phyloP scores from a whole-genome alignment of 2,888 invertebrate species.

The Venustoraphidia nigricollis region DNA sequence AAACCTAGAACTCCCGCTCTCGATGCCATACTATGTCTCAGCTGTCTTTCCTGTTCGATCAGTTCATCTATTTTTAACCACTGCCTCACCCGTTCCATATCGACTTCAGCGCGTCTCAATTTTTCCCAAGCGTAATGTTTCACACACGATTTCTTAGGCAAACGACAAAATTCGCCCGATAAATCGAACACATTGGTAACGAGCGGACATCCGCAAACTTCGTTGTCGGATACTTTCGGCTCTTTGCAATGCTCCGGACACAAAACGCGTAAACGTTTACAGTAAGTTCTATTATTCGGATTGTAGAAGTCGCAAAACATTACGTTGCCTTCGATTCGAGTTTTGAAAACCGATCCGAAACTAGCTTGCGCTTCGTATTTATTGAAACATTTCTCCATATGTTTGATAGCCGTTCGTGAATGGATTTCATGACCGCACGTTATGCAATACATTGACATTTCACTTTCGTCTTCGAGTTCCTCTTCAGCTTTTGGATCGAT shows the following conservation, averaged over 20 bases:
- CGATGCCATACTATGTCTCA: constrained; percentile 53
- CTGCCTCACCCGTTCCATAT: constrained; percentile 81
- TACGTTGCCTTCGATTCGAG: constrained; percentile 82
- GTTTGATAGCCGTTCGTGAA: constrained; percentile 79
- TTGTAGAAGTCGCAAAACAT: constrained; percentile 98
- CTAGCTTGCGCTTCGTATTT: constrained; percentile 97
- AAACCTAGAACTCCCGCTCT: constrained; percentile 85
- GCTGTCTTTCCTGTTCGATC: constrained; percentile 82
- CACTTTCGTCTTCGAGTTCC: constrained; percentile 49
- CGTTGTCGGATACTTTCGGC: constrained; percentile 69
- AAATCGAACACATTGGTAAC: constrained; percentile 70
- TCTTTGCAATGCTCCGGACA: constrained; percentile 98
- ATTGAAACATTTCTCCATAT: constrained; percentile 96
- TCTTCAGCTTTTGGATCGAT: constrained; percentile 46
- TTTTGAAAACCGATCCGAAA: constrained; percentile 89
- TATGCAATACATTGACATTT: constrained; percentile 83
- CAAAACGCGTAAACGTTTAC: constrained; percentile 84
- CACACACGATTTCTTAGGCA: constrained; percentile 79
- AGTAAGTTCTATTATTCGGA: constrained; percentile 76
- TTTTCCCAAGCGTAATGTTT: constrained; percentile 95
- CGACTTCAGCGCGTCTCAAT: constrained; percentile 81
- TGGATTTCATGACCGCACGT: constrained; percentile 95
- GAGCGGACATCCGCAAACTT: constrained; percentile 89
- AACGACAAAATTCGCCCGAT: constrained; percentile 74
- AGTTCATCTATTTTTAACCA: constrained; percentile 91